Conservation (phyloP, 2,888 invertebrate genomes). For the Trachelus stipa region DNA sequence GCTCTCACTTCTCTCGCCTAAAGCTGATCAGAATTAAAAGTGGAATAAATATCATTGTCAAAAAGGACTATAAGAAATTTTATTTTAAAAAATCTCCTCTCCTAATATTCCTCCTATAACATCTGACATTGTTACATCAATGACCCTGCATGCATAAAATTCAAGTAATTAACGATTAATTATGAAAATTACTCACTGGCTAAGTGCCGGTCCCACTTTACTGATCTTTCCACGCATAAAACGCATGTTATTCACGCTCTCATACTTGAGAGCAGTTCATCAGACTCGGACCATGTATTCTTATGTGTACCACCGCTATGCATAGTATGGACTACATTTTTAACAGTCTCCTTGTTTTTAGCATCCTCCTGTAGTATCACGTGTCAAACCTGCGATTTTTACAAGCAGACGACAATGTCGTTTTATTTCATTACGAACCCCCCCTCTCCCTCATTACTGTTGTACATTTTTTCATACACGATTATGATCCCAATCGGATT, state of each 20-base stretch:
- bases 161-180: slow-evolving; percentile 8
- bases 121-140: background rate
- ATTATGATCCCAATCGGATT: background rate
- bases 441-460: background rate
- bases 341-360: slow-evolving; percentile 21
- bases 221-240: slow-evolving; percentile 31
- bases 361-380: background rate
- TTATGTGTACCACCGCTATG: slow-evolving; percentile 19
- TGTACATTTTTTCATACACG: background rate
- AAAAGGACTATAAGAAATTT: background rate
- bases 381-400: slow-evolving; percentile 30
- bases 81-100: background rate
- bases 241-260: slow-evolving; percentile 54
- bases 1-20: background rate
- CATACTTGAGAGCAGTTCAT: slow-evolving; percentile 41
- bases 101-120: background rate
- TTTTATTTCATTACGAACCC: background rate
- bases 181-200: slow-evolving; percentile 39
- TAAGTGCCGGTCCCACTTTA: slow-evolving; percentile 36
- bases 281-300: slow-evolving; percentile 27
- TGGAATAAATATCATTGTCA: background rate
- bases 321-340: slow-evolving; percentile 36
- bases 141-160: background rate
- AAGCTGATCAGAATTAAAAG: background rate
- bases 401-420: slow-evolving; percentile 16